These are phyloP conservation scores for Sternarchorhynchus goeldii DNA, from an alignment of 2,797 vertebrate species.

Conservation along the genomic window DNA sequence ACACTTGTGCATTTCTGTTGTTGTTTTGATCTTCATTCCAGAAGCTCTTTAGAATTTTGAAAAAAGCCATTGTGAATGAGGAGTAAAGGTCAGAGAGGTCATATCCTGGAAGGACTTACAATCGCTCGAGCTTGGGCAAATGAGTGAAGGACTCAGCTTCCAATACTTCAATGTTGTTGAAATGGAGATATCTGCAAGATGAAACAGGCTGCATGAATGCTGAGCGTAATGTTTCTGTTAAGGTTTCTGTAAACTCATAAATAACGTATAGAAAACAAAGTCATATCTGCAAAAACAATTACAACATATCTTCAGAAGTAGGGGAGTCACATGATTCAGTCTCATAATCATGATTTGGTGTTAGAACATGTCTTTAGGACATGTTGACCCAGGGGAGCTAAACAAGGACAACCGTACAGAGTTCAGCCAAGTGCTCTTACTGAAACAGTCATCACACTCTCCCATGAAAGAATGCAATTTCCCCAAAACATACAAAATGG, in stretches of 20 bases:
- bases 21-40: constrained; percentile 15
- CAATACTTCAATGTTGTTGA: constrained; percentile 97
- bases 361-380: not conserved
- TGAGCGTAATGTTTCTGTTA: not conserved
- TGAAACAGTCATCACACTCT: constrained; percentile 26
- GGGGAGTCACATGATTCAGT: not conserved
- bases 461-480: constrained; percentile 10
- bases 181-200: constrained; percentile 91
- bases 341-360: constrained; percentile 39
- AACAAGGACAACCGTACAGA: constrained; percentile 28
- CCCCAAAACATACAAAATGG: not conserved
- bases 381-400: not conserved
- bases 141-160: constrained; percentile 93
- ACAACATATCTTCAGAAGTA: too few relatives aligned
- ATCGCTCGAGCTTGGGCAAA: constrained; percentile 94
- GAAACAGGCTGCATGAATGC: constrained; percentile 55
- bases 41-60: constrained; percentile 4
- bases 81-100: not conserved
- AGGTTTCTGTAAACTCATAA: not conserved
- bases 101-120: constrained; percentile 81
- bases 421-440: constrained; percentile 18
- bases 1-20: not conserved
- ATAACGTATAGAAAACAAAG: not conserved
- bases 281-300: not conserved
- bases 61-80: constrained; percentile 5